Percentiles rank a stretch among this genome's conserved stretches.
These are phyloP conservation scores for Drosophila prolongata DNA, from an alignment of 2,888 invertebrate genomes.

Conservation along the genomic window DNA sequence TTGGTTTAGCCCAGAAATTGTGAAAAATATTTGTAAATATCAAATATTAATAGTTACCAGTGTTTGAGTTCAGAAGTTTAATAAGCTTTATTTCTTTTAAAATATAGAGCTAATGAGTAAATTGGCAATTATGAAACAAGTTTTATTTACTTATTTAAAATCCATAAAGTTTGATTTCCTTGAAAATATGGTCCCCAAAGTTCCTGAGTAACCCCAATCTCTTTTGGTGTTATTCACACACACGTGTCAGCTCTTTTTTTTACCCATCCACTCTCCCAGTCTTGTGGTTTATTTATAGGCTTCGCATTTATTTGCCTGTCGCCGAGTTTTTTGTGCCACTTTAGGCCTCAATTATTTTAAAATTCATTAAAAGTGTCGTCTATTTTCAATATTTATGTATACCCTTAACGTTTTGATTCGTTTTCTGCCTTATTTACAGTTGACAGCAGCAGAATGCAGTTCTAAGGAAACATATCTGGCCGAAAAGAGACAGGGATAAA, in stretches of 20 bases:
- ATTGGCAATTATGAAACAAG: no score
- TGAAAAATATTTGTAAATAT: neutral
- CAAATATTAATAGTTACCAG: neutral
- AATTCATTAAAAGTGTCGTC: constrained; percentile 74
- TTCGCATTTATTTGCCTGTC: constrained; percentile 63
- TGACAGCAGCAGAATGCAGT: constrained; percentile 36
- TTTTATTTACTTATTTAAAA: no score
- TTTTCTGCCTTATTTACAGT: constrained; percentile 38
- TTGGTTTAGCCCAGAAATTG: constrained; percentile 18
- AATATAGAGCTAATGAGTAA: no score
- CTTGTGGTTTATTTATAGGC: constrained; percentile 59
- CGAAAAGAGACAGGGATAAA: constrained; percentile 6
- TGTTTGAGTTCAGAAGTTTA: neutral
- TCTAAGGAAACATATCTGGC: constrained; percentile 12
- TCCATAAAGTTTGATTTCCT: no score
- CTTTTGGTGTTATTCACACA: constrained; percentile 2
- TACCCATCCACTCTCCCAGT: constrained; percentile 16
- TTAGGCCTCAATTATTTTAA: constrained; percentile 78
- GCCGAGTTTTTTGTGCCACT: constrained; percentile 68
- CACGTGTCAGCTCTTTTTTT: constrained; percentile 9
- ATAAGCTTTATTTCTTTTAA: no score
- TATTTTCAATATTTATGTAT: constrained; percentile 59
- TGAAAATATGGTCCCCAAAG: neutral
- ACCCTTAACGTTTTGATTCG: neutral
- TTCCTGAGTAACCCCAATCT: constrained; percentile 41